phyloP scores from a whole-genome alignment of 2,888 invertebrate genomes.

The Pasiphila rectangulata region DNA sequence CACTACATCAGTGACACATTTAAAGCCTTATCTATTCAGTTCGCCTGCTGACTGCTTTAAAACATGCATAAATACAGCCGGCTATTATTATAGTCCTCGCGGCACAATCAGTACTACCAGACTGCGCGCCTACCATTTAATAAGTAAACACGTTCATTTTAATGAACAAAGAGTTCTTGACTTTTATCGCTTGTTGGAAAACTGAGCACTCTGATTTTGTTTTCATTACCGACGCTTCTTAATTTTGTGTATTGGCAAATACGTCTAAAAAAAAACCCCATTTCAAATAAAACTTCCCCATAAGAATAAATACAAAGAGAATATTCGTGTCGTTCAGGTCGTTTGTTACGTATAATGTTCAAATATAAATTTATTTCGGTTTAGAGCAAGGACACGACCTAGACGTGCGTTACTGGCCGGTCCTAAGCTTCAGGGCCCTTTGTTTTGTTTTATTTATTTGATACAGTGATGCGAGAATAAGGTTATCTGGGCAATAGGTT shows the following conservation, averaged over 20 bases:
- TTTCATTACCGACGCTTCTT: constrained; percentile 29
- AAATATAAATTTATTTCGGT: constrained; percentile 67
- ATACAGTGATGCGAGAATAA: constrained; percentile 1
- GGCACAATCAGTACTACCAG: constrained; percentile 37
- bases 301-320: constrained; percentile 51
- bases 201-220: constrained; percentile 34
- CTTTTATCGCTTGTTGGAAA: constrained; percentile 38
- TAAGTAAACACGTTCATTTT: constrained; percentile 41
- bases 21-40: constrained; percentile 36
- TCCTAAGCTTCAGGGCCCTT: constrained; percentile 43
- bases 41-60: constrained; percentile 20
- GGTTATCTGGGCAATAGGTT: background rate
- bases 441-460: constrained; percentile 31
- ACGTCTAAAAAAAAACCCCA: constrained; percentile 18
- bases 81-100: constrained; percentile 38
- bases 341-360: constrained; percentile 68
- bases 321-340: constrained; percentile 60
- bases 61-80: constrained; percentile 23
- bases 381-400: constrained; percentile 54
- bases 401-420: constrained; percentile 54
- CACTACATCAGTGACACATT: constrained; percentile 41
- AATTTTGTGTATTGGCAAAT: constrained; percentile 29
- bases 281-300: constrained; percentile 29
- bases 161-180: constrained; percentile 41
- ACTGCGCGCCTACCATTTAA: constrained; percentile 30